phyloP scores from a whole-genome alignment of 2,888 invertebrate genomes.

The Volucella inflata region DNA sequence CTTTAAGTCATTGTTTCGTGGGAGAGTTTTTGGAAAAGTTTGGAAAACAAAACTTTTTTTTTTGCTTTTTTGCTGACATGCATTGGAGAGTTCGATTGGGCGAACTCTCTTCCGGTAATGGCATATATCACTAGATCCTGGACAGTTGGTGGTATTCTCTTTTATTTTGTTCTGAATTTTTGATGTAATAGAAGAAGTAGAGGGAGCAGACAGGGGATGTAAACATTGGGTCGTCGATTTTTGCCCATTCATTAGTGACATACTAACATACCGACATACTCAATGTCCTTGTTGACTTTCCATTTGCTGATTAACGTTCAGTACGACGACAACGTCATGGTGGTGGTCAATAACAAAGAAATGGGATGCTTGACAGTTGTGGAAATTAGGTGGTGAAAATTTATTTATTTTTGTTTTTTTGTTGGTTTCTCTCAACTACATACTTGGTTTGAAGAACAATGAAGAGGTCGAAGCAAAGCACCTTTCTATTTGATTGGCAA shows the following conservation, averaged over 20 bases:
- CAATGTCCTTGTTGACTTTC: slow-evolving; percentile 36
- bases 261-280: slow-evolving; percentile 10
- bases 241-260: slow-evolving; percentile 38
- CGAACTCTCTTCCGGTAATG: slow-evolving; percentile 35
- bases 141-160: neutral
- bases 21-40: slow-evolving; percentile 42
- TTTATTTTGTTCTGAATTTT: neutral
- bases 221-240: slow-evolving; percentile 16
- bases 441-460: neutral
- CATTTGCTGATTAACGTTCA: slow-evolving; percentile 42
- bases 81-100: slow-evolving; percentile 13
- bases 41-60: slow-evolving; percentile 48
- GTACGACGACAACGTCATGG: slow-evolving; percentile 5
- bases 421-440: neutral
- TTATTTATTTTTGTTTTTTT: slow-evolving; percentile 8
- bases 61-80: slow-evolving; percentile 53
- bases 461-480: slow-evolving; percentile 1
- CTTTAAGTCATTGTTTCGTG: slow-evolving; percentile 1
- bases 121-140: slow-evolving; percentile 40
- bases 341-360: neutral
- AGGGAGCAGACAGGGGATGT: neutral
- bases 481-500: slow-evolving; percentile 42
- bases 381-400: slow-evolving; percentile 22
- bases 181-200: no score
- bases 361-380: slow-evolving; percentile 12